Base-by-base conservation (phyloP, 2,797 vertebrate genomes). In the Tolypeutes matacus region DNA sequence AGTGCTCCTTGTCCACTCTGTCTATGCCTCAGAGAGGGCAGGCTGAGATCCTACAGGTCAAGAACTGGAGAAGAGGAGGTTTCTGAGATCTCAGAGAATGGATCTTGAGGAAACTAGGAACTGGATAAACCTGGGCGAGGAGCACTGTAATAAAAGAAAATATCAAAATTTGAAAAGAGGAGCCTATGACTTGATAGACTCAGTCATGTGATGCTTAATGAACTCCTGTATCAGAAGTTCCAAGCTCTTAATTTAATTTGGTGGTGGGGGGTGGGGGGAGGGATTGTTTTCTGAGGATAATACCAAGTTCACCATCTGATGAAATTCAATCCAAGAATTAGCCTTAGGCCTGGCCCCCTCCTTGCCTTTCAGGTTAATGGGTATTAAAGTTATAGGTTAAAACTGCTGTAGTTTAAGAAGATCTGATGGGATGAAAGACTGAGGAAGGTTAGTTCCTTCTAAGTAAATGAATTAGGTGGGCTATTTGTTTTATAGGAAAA, bases 351-450 rank as follows among this genome's bases (percentile, higher is more conserved):
- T 58, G 34, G 12, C 67, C 20, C 36, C 2, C 46, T 87, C 60
- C 36, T 56, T 93, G 17, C 17, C 12, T 80, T 87, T 46, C 51
- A 31, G 53, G 27, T 29, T 81, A 75, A 82, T 78, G 62, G 34
- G 7, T 65, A 42, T 39, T 13, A 31, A 84, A 85, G 36, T 36
- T 83, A 49, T 49, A 4, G 67, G 70, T 65, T 49, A 46, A 84
- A 88, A 75, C 39, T 51, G 34, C 42, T 95, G n/a, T 49, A 70
- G 51, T 39, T 95, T 80, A 91, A 84, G 81, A 51, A 82, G n/a
- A 62, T 12, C 9, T 77, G 64, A 91, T 80, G 7, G 29, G 76
- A 65, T 70, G 51, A 70, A 58, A 18, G 42, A 70, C 20, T 67
- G 46, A 87, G 18, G 56, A 81, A 87, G 27, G 12, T 56, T 34